Percentiles rank a stretch among this genome's conserved stretches.
These are phyloP conservation scores for Spialia ferax DNA, from an alignment of 2,888 invertebrate genomes.

Conservation along the genomic window DNA sequence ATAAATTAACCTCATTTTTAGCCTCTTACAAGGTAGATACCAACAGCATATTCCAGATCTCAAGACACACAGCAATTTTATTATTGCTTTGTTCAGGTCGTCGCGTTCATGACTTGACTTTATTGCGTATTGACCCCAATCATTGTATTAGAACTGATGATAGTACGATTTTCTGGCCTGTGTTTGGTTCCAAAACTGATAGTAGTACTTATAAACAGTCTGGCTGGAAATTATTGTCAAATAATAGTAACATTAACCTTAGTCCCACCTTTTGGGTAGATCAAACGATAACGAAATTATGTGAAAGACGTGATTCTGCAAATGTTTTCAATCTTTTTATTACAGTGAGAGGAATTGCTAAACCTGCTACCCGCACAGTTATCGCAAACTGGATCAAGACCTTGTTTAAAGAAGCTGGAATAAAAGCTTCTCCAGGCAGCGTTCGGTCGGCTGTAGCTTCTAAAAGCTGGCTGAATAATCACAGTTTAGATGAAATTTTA, in stretches of 20 bases:
- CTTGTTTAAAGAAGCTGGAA: not conserved
- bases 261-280: not conserved
- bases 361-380: not conserved
- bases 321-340: not conserved
- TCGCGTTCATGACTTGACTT: not conserved
- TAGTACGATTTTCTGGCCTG: not conserved
- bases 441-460: too few relatives aligned
- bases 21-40: not conserved
- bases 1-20: not conserved
- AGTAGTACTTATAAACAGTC: not conserved
- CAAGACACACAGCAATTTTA: not conserved
- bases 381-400: not conserved
- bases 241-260: not conserved
- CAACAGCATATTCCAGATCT: not conserved
- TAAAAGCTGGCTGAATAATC: too few relatives aligned
- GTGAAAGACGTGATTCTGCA: slow-evolving; percentile 1
- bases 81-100: slow-evolving; percentile 2
- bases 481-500: not conserved
- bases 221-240: not conserved
- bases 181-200: not conserved
- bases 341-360: not conserved
- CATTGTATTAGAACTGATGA: not conserved
- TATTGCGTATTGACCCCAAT: not conserved
- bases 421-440: not conserved
- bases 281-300: not conserved